Conservation (phyloP, 2,113 vertebrate species). For the Capra hircus region DNA sequence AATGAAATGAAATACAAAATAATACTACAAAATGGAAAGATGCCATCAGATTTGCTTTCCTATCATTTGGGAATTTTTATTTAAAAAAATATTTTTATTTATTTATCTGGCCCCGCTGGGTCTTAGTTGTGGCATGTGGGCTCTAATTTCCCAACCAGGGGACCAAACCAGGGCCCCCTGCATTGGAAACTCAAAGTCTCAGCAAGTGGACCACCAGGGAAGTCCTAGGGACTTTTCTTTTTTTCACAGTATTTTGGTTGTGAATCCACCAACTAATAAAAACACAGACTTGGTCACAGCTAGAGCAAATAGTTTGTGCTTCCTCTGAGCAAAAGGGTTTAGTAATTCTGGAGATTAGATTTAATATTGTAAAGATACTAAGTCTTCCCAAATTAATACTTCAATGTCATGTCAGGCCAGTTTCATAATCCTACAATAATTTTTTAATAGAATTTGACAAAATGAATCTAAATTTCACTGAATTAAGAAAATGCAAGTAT, state of each 20-base stretch:
- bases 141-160: not conserved
- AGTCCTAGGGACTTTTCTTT: not conserved
- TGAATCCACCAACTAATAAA: not conserved
- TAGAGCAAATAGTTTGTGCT: not conserved
- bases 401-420: not conserved
- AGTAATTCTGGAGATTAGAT: not conserved
- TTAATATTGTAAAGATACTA: not conserved
- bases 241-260: not conserved
- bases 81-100: not conserved
- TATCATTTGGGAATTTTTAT: not conserved
- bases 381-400: not conserved
- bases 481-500: not conserved
- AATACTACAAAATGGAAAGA: not conserved
- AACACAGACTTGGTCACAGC: not conserved
- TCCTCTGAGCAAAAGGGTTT: not conserved
- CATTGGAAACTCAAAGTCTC: not conserved
- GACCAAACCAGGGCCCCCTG: not conserved
- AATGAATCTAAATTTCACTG: not conserved
- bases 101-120: fast-evolving
- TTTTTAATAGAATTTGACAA: not conserved
- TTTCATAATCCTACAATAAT: not conserved
- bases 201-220: not conserved
- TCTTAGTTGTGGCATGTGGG: not conserved
- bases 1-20: not conserved
- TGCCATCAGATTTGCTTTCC: not conserved